A percentile compares a stretch with the other conserved stretches of the same genome.
Evolutionary conservation across 2,113 vertebrate genomes (phyloP).

Genomic region (Uria aalge): DNA sequence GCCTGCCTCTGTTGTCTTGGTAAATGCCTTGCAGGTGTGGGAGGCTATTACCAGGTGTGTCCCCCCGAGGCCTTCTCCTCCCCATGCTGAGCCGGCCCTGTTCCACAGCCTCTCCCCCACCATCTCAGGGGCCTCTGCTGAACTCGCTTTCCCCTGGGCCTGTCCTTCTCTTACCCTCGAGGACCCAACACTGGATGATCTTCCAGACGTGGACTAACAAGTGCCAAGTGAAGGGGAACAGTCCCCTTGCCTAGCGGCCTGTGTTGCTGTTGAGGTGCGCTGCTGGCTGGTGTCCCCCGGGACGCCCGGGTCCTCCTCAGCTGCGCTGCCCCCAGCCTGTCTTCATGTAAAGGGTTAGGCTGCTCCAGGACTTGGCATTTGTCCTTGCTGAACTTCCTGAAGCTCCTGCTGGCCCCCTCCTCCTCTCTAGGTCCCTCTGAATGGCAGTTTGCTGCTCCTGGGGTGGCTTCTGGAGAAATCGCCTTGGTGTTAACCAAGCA

Average conservation of each 20-base stretch:
- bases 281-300: not conserved
- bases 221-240: not conserved
- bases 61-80: not conserved
- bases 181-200: not conserved
- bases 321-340: not conserved
- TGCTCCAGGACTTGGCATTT: not conserved
- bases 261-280: not conserved
- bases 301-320: not conserved
- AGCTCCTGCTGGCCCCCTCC: not conserved
- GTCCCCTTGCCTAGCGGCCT: not conserved
- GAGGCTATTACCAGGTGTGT: not conserved
- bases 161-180: rapidly evolving
- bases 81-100: not conserved
- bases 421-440: not conserved
- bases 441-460: not conserved
- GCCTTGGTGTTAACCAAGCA: not conserved
- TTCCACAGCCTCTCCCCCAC: not conserved
- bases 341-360: not conserved
- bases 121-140: rapidly evolving
- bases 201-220: not conserved
- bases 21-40: not conserved
- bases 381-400: not conserved
- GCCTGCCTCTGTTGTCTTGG: not conserved
- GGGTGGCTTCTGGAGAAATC: not conserved
- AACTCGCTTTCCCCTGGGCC: rapidly evolving